Base-by-base conservation (phyloP, 2,888 invertebrate species). In the Microplitis deprimator region DNA sequence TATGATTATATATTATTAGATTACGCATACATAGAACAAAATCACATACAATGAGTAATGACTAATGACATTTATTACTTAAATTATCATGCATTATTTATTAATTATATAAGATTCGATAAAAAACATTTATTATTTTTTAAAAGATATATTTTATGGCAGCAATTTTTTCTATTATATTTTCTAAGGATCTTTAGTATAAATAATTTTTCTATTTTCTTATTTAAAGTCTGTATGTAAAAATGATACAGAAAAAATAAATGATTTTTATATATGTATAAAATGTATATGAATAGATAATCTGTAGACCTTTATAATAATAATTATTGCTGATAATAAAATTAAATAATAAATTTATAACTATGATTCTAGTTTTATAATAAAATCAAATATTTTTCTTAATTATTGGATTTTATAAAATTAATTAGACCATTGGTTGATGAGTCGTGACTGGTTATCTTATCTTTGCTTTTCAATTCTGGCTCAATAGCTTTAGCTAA, bases 341-440 rank as follows among this genome's bases (percentile, higher is more conserved):
- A 50, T 50, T 50, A 8, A 50, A 13, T 50, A 13, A 50, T 50
- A 50, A 50, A 50, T 13, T 13, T 13, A 13, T 5, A 50, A 50
- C 50, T 50, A 50, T 50, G 50, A 50, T 50, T 50, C 50, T 50
- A 50, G 13, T 13, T 50, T 8, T 1, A 50, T 10, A 50, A 50
- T 50, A 50, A 50, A 50, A 50, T 50, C 50, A 50, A 13, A 50
- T 13, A 50, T 50, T 50, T 50, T 8, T 13, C 13, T 50, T 50
- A 50, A 75, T 91, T 92, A 88, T 94, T 93, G 20, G 92, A 90
- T 88, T 96, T 96, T 88, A 98, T 94, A 91, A 98, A 99, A 90
- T 97, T 97, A 87, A 99, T 98, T 72, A 99, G 94, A 41, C 97
- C 98, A 90, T 99, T 99, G 68, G 99, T 99, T 39, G 99, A 99